Base-by-base conservation (phyloP, 2,888 invertebrate genomes). In the Harpalus rubripes region DNA sequence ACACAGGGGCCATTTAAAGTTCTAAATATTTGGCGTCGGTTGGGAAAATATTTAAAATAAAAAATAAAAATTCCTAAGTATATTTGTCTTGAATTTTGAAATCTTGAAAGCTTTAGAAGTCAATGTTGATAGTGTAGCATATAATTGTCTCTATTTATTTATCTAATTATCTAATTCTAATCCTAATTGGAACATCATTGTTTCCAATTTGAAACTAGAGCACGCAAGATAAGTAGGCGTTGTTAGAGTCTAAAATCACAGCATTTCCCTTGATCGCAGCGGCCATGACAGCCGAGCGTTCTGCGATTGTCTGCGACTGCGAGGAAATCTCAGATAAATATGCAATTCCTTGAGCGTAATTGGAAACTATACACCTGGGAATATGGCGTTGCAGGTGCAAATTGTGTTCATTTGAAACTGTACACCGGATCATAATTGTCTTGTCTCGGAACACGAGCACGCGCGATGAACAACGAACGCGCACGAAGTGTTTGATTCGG, bases 361-460 rank as follows among this genome's bases (percentile, higher is more conserved):
- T 84, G 84, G 84, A 84, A 78, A 84, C 78, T 63, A 78, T 84
- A 84, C 84, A 84, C 84, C 65, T 56, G 84, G 84, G 84, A 84
- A 84, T 84, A 78, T 78, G 65, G 84, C 84, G 84, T 63, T 84
- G 78, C 84, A 84, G 84, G 84, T 84, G 84, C 84, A 84, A 84
- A 84, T 84, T 84, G 84, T 84, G 84, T 84, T 84, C 84, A 84
- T 84, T 84, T 78, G 84, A 84, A 84, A 84, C 63, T 84, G 84
- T 84, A 84, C 78, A 84, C 84, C 84, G 84, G 68, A 84, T 84
- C 84, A 84, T 84, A 84, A 84, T 84, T 84, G 84, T 84, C 84
- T 84, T 84, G 78, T 78, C 78, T 32, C 52, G 12, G 78, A 78
- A 78, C 78, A 78, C 72, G 82, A 82, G n/a, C 22, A 74, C 26